Conservation (phyloP, 2,113 vertebrate species). For the Ailuropoda melanoleuca region DNA sequence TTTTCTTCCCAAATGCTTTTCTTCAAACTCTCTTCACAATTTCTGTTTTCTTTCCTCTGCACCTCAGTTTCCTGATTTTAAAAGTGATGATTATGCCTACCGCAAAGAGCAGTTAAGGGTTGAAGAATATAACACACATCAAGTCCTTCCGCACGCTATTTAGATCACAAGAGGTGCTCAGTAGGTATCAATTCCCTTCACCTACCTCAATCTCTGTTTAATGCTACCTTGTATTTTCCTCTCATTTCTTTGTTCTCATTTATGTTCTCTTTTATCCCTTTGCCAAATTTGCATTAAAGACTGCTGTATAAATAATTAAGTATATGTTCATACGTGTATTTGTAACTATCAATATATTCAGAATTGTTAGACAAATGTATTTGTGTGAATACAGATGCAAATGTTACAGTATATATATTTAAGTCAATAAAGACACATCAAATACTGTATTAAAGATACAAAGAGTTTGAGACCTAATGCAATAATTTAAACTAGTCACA, state of each 20-base stretch:
- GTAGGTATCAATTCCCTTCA: not conserved
- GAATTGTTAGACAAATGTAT: not conserved
- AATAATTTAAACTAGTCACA: not conserved
- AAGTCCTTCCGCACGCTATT: not conserved
- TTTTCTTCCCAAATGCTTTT: not conserved
- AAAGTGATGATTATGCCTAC: not conserved
- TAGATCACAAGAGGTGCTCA: not conserved
- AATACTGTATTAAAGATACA: not conserved
- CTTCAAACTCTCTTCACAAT: not conserved
- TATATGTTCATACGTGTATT: not conserved
- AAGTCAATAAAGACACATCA: not conserved
- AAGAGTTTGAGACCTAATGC: not conserved
- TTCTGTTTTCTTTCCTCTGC: not conserved
- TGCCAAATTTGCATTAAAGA: not conserved
- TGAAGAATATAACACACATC: not conserved
- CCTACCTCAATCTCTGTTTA: not conserved
- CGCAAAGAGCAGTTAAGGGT: not conserved
- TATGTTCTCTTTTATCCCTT: not conserved
- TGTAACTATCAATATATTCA: not conserved
- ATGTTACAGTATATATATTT: not conserved
- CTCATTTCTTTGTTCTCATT: slow-evolving; percentile 2
- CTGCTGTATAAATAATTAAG: not conserved
- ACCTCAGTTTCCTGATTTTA: not conserved
- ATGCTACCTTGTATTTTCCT: not conserved
- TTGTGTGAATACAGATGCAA: not conserved